Base-by-base conservation (phyloP, 2,113 vertebrate genomes). In the Vulpes vulpes region DNA sequence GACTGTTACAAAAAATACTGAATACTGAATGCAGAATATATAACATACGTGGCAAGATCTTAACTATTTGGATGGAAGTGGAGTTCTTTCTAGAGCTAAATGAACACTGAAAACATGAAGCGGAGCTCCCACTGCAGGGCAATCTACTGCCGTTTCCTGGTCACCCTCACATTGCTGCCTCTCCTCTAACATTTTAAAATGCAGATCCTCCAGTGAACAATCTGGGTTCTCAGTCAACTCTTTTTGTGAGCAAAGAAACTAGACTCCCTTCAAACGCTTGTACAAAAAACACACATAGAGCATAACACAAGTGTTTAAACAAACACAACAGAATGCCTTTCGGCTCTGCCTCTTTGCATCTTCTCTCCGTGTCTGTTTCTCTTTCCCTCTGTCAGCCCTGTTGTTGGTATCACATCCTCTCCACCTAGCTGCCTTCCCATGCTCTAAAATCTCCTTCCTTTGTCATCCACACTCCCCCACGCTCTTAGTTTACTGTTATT, bases 111-210 rank as follows among this genome's bases (percentile, higher is more conserved):
- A 20, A 53, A 74, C 35, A 71, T 74, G 19, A 53, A 57, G 38
- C 30, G 3, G 59, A 84, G 80, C 17, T 25, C 27, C 38, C 35
- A 11, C 5, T 22, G 55, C 53, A 14, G 23, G 53, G 32, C 38
- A 38, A 16, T 51, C 51, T 57, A 78, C 4, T 25, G 14, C 59
- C 25, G 38, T 8, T 35, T 89, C 57, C 94, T 55, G 20, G 25
- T 6, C 17, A 11, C n/a, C 86, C 55, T 79, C 78, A 73, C 27
- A 25, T 0, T 4, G 38, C 74, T 95, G 67, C 53, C 23, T 30
- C 43, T 88, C 55, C 35, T 86, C n/a, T 8, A 30, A 55, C 84
- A 67, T 51, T 96, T 67, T 93, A 95, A 93, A 92, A 92, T 35
- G 81, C 35, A 96, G 92, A 84, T 69, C 89, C 43, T 87, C 76